Evolutionary conservation across 1,140 invertebrate genomes (phyloP), one percentile per base, ranked within the genome.

Genomic region (Euura lappo): DNA sequence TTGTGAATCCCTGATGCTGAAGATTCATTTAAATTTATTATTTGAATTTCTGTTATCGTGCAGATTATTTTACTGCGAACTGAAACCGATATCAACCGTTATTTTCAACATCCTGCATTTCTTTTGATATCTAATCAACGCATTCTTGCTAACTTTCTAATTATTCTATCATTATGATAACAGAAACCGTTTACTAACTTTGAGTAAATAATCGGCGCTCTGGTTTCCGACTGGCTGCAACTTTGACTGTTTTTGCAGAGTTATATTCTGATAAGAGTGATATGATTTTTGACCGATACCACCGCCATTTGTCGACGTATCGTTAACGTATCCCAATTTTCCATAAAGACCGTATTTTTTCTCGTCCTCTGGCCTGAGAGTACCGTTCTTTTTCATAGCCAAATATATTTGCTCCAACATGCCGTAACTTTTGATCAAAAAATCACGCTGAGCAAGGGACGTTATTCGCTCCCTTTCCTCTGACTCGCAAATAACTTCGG

Each of bases 391-490:
- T 75, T 90, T 90, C 89, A 91, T 89, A 0, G 88, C 87, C 76
- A 87, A 77, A 78, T 91, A 91, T 74, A 92, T 89, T 74, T 92
- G 88, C 78, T 92, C 90, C 51, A 92, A 75, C 78, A 93, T 87
- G 42, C 91, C 90, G 73, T 91, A 89, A 81, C 91, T 93, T 64
- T 90, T 87, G 45, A 93, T 87, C 65, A 93, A 83, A 78, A 90
- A 90, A 77, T 92, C 90, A 65, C 92, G 81, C 78, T 93, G 90
- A 2, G 89, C 89, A 71, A 93, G 76, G 65, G 86, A 80, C 67
- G 88, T 88, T 11, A 91, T 76, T 6, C 92, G 87, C 76, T 92
- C 90, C 43, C 89, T 88, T 79, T 93, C 92, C 77, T 93, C 92
- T 2, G 89, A 87, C 76, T 92, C 91, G 5, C 89, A 88, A 73